Conservation (phyloP, 2,113 vertebrate species). For the Taurulus bubalis region DNA sequence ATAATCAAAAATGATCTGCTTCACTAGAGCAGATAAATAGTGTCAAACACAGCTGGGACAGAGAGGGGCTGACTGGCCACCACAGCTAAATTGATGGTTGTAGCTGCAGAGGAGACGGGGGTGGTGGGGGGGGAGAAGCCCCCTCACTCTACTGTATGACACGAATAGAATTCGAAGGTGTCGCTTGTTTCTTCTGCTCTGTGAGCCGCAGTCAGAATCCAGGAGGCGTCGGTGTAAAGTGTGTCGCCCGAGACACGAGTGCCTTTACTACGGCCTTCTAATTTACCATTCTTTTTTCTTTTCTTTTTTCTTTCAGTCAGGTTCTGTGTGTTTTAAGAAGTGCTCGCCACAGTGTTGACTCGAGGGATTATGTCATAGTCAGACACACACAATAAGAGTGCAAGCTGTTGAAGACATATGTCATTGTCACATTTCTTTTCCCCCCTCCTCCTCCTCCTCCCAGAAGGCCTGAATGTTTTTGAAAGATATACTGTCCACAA, state of each 20-base stretch:
- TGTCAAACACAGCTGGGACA: constrained; percentile 76
- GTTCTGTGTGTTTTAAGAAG: constrained; percentile 55
- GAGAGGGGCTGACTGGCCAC: constrained; percentile 76
- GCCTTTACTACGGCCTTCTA: constrained; percentile 51
- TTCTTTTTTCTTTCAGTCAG: constrained; percentile 26
- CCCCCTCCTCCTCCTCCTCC: constrained; percentile 25
- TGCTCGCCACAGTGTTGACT: constrained; percentile 55
- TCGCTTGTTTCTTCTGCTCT: constrained; percentile 65
- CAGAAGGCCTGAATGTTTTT: constrained; percentile 68
- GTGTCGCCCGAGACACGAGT: constrained; percentile 26
- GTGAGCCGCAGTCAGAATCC: constrained; percentile 70
- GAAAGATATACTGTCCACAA: constrained; percentile 78
- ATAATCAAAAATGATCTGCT: constrained; percentile 84
- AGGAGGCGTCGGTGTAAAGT: constrained; percentile 70
- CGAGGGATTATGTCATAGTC: constrained; percentile 73
- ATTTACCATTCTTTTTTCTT: constrained; percentile 40
- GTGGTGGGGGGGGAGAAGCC: constrained; percentile 57
- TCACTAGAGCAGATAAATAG: constrained; percentile 81
- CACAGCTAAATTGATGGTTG: constrained; percentile 79
- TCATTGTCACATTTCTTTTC: constrained; percentile 71
- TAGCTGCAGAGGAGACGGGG: constrained; percentile 74
- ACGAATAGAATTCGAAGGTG: constrained; percentile 85
- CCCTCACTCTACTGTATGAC: constrained; percentile 81
- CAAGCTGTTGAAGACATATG: constrained; percentile 71
- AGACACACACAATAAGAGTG: constrained; percentile 15